A percentile compares a stretch with the other conserved stretches of the same genome.
Evolutionary conservation across 1,140 invertebrate species (phyloP).

Genomic region (Solenopsis invicta): DNA sequence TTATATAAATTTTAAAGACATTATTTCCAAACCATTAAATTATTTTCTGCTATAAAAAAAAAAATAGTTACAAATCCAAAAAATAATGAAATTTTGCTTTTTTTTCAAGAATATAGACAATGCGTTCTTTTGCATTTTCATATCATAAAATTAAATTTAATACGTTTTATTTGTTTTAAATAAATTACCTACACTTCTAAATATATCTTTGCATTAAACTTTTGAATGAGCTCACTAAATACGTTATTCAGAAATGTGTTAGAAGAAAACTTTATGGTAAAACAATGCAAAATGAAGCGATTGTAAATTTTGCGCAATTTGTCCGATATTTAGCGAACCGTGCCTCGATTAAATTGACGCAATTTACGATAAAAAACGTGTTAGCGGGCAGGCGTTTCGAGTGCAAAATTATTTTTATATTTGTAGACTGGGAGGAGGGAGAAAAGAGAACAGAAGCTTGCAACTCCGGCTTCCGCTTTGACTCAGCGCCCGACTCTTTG

Average conservation of each 20-base stretch:
- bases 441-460: conserved; percentile 32
- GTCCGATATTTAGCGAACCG: conserved; percentile 59
- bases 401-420: conserved; percentile 62
- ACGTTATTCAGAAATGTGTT: conserved; percentile 35
- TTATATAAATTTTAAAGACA: neutral
- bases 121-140: neutral
- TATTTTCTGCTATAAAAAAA: neutral
- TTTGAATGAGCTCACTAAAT: conserved; percentile 39
- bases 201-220: conserved; percentile 8
- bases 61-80: neutral
- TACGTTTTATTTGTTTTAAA: conserved; percentile 13
- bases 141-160: conserved; percentile 24
- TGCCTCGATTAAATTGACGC: conserved; percentile 65
- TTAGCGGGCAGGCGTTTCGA: conserved; percentile 25
- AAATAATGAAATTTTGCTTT: neutral
- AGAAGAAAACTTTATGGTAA: conserved; percentile 28
- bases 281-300: conserved; percentile 44
- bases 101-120: neutral
- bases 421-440: neutral
- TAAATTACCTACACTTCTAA: neutral
- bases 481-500: conserved; percentile 47
- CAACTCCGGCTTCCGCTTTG: conserved; percentile 34
- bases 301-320: conserved; percentile 55
- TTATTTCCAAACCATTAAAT: neutral
- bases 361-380: conserved; percentile 62